Conservation (phyloP, 2,113 vertebrate species). For the Pao palembangensis region DNA sequence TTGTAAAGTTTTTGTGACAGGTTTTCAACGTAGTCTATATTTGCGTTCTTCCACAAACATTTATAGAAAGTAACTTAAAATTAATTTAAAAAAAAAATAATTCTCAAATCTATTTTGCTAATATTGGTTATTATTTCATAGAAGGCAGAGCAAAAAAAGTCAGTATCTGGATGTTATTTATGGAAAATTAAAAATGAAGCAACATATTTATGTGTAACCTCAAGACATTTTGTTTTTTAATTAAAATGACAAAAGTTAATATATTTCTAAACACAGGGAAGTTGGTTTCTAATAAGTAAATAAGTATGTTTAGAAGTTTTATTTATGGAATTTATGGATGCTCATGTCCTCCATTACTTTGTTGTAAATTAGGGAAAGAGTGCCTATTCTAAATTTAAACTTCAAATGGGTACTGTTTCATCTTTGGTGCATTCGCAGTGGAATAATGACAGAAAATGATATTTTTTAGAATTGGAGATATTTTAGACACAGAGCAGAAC, state of each 20-base stretch:
- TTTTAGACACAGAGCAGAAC: conserved; percentile 74
- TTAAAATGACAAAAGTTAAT: conserved; percentile 80
- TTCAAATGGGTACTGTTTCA: conserved; percentile 63
- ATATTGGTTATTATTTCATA: conserved; percentile 83
- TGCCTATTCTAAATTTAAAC: conserved; percentile 70
- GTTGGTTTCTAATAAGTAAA: conserved; percentile 79
- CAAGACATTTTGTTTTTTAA: conserved; percentile 81
- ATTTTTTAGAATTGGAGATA: conserved; percentile 81
- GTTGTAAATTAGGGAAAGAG: conserved; percentile 41
- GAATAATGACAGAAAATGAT: conserved; percentile 74
- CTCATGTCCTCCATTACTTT: conserved; percentile 49
- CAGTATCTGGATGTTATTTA: conserved; percentile 85
- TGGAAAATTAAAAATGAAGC: conserved; percentile 75
- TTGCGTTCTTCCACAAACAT: conserved; percentile 77
- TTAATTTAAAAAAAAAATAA: conserved; percentile 64
- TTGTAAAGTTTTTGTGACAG: conserved; percentile 59
- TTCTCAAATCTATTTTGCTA: conserved; percentile 85
- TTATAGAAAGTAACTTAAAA: conserved; percentile 78
- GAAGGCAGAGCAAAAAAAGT: conserved; percentile 75
- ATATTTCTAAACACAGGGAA: conserved; percentile 82
- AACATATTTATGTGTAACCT: conserved; percentile 83
- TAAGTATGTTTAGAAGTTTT: conserved; percentile 75
- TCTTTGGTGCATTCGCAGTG: conserved; percentile 67
- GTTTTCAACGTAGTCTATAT: conserved; percentile 69
- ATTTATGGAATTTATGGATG: conserved; percentile 75